Base-by-base conservation (phyloP, 2,113 vertebrate species). In the Triplophysa siluroides region DNA sequence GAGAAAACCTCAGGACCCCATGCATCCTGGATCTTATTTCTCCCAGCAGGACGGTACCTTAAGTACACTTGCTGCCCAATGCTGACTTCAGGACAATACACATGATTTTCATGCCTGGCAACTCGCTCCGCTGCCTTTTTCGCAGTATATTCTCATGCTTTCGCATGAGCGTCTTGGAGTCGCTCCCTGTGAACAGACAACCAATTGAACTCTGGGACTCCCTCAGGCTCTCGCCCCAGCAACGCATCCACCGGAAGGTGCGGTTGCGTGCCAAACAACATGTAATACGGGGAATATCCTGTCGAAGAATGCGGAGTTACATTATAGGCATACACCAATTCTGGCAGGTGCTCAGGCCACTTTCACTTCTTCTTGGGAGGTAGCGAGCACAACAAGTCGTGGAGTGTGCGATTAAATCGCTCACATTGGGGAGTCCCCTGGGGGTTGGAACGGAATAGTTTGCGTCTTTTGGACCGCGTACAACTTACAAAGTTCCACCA, bases 1-100 rank as follows among this genome's bases (percentile, higher is more conserved):
- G 4, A 3, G n/a, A 38, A 77, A 14, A 50, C n/a, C 26, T 56
- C 18, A 12, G 64, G 3, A 38, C 56, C 4, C 63, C 52, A 33
- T 11, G 71, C 38, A 61, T 76, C 52, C 24, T 76, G 70, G 13
- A 75, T 76, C 43, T 76, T 75, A 4, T 61, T 80, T 26, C 14
- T 9, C 8, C 70, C 41, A 13, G 16, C 10, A 2, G 66, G 23
- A 3, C 63, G 12, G 4, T 65, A 29, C 8, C 12, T 38, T 8
- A 77, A 8, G 14, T 23, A 77, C n/a, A 67, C 29, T 13, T 47
- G 52, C 26, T 67, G 13, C 23, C 63, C 47, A 16, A 58, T 63
- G 9, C 8, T 11, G 5, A 78, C 66, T 7, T 8, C 10, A 41
- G 26, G 13, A 66, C 29, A 68, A 13, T 38, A 29, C 2, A 18